A percentile compares a stretch with the other conserved stretches of the same genome.
phyloP scores from a whole-genome alignment of 2,113 vertebrate genomes.

The Cyanistes caeruleus region DNA sequence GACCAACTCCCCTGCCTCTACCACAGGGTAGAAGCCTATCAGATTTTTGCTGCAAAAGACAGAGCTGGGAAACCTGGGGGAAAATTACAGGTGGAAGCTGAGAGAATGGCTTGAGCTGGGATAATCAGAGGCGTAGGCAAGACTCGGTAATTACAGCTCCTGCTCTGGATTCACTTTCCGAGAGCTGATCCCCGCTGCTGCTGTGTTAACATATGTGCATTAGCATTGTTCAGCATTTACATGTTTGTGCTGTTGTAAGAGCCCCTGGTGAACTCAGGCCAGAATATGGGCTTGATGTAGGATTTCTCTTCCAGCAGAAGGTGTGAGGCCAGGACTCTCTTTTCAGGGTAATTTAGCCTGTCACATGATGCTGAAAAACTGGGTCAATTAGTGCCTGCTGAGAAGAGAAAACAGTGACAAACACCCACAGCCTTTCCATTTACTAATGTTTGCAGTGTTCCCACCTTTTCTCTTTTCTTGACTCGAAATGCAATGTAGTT shows the following conservation, averaged over 20 bases:
- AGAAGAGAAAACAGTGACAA: not conserved
- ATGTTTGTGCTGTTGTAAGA: not conserved
- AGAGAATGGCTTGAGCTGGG: not conserved
- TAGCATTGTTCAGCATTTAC: not conserved
- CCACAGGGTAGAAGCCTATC: not conserved
- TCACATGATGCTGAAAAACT: constrained; percentile 5
- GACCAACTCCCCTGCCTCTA: not conserved
- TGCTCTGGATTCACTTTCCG: not conserved
- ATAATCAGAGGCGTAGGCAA: not conserved
- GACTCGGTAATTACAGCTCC: not conserved
- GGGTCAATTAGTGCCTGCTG: constrained; percentile 28
- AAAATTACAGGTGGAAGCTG: not conserved
- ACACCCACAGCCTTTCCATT: not conserved
- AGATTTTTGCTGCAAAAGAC: not conserved
- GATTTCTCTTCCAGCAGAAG: not conserved
- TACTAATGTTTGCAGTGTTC: not conserved
- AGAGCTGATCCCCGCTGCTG: not conserved
- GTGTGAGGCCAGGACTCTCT: not conserved
- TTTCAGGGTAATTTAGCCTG: not conserved
- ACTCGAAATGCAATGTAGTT: not conserved
- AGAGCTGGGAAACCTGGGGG: not conserved
- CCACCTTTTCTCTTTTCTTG: not conserved
- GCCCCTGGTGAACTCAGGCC: not conserved
- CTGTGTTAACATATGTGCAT: not conserved
- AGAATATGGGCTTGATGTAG: not conserved